Percentiles rank a stretch among this genome's conserved stretches.
Conservation (phyloP, 2,113 vertebrate species). For the Lynx canadensis region DNA sequence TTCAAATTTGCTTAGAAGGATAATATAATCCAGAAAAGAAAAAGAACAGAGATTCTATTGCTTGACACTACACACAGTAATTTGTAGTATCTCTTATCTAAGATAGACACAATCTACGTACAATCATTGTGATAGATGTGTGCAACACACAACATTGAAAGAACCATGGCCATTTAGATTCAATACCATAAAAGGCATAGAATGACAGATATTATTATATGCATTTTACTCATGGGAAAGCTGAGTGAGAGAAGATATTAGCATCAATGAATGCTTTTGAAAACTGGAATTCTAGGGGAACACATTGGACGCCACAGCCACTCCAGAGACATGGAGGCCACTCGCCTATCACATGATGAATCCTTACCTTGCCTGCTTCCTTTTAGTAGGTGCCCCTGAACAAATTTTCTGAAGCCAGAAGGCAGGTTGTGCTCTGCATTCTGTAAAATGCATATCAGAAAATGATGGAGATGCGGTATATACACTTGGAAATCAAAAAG, state of each 20-base stretch:
- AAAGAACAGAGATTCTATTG: neutral
- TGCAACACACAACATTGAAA: neutral
- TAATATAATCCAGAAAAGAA: neutral
- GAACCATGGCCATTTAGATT: neutral
- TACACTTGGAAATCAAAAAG: no score
- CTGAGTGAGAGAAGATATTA: neutral
- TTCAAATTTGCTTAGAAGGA: neutral
- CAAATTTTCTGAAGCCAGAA: neutral
- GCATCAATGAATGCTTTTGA: neutral
- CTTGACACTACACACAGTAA: neutral
- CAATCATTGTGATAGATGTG: neutral
- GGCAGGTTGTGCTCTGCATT: neutral
- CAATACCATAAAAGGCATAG: neutral
- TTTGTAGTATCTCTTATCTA: neutral
- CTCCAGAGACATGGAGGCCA: neutral
- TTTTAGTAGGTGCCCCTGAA: neutral
- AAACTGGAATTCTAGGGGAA: neutral
- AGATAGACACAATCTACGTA: neutral
- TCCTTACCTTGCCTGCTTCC: neutral
- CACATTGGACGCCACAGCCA: neutral
- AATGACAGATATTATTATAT: neutral
- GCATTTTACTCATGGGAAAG: neutral
- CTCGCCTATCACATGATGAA: fast-evolving
- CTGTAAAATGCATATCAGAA: neutral
- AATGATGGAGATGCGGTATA: neutral